A percentile compares a stretch with the other conserved stretches of the same genome.
Conservation (phyloP, 2,888 invertebrate genomes). For the Hecatera dysodea region DNA sequence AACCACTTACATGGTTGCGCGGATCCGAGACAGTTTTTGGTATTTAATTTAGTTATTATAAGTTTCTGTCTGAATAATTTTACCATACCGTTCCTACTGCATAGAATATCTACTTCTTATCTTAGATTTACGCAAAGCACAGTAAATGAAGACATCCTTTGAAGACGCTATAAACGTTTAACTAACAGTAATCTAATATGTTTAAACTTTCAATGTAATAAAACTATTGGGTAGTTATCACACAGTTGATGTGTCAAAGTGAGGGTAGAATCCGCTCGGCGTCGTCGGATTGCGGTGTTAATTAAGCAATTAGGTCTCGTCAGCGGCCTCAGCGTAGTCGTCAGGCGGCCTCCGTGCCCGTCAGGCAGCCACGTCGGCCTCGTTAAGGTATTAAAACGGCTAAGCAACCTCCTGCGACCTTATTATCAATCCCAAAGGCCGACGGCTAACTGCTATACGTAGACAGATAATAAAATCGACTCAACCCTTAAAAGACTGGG, state of each 20-base stretch:
- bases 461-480: constrained; percentile 38
- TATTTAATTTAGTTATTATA: constrained; percentile 35
- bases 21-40: constrained; percentile 12
- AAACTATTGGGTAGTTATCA: constrained; percentile 64
- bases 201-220: constrained; percentile 67
- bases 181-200: constrained; percentile 17
- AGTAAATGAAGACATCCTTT: neutral
- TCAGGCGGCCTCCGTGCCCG: constrained; percentile 64
- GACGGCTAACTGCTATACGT: constrained; percentile 33
- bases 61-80: constrained; percentile 8
- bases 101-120: neutral
- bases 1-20: constrained; percentile 64
- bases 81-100: neutral
- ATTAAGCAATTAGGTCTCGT: constrained; percentile 82
- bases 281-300: constrained; percentile 78
- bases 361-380: constrained; percentile 71
- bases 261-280: constrained; percentile 61
- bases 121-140: neutral
- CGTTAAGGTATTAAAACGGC: constrained; percentile 76
- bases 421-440: constrained; percentile 68
- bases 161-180: constrained; percentile 4
- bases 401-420: constrained; percentile 67
- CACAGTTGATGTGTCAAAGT: constrained; percentile 62
- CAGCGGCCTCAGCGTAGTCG: constrained; percentile 67
- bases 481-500: constrained; percentile 36